These are phyloP conservation scores for Cololabis saira DNA, from an alignment of 2,113 vertebrate genomes.

Conservation along the genomic window DNA sequence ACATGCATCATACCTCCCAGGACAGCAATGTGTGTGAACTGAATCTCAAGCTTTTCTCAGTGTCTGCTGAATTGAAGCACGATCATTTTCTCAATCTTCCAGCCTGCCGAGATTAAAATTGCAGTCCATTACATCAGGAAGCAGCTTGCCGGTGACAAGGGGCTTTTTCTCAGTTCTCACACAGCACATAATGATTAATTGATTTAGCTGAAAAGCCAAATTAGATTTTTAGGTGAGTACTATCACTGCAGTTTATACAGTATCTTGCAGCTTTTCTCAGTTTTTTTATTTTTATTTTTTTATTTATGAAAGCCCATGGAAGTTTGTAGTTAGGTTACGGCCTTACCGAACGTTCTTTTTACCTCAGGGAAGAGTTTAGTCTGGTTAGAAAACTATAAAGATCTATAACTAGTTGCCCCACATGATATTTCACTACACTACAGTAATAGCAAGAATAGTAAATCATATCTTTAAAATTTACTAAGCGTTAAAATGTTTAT, in stretches of 20 bases:
- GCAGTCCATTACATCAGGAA: constrained; percentile 67
- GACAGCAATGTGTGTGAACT: constrained; percentile 24
- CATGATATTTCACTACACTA: too few species aligned
- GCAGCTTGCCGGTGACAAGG: constrained; percentile 41
- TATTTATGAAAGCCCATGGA: constrained; percentile 28
- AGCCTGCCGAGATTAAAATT: constrained; percentile 55
- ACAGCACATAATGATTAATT: constrained; percentile 51
- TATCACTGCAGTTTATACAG: constrained; percentile 32
- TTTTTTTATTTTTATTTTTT: neutral
- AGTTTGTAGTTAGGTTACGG: constrained; percentile 37
- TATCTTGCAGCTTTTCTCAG: constrained; percentile 25
- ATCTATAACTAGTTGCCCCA: constrained; percentile 5
- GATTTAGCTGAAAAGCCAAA: constrained; percentile 69
- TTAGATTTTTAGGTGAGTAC: constrained; percentile 54
- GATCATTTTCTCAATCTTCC: constrained; percentile 37
- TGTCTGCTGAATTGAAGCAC: constrained; percentile 43
- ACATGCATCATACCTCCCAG: neutral
- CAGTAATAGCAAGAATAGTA: neutral
- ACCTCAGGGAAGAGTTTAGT: constrained; percentile 26
- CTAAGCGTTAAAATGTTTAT: neutral
- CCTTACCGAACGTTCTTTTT: constrained; percentile 25
- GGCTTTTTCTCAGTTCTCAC: constrained; percentile 51
- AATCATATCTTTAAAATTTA: neutral
- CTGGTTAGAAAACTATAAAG: constrained; percentile 10
- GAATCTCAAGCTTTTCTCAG: constrained; percentile 33